These are phyloP conservation scores for Chaetodon trifascialis DNA, from an alignment of 2,113 vertebrate species.

Conservation along the genomic window DNA sequence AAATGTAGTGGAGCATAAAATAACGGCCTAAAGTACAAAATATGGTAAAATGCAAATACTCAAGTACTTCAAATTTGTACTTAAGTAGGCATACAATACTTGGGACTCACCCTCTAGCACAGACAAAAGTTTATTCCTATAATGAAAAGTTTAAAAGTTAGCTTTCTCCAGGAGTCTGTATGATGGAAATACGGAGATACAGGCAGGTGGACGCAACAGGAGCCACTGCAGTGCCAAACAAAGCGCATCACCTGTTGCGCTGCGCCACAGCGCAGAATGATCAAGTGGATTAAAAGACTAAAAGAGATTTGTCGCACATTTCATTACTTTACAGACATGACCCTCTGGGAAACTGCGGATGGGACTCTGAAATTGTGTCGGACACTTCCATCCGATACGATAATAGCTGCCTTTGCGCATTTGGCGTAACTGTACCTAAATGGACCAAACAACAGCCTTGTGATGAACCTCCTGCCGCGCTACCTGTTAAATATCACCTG, in stretches of 20 bases:
- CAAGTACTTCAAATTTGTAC: neutral
- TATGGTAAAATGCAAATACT: neutral
- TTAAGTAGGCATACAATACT: no score
- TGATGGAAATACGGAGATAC: neutral
- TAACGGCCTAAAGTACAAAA: no score
- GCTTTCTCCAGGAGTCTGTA: neutral
- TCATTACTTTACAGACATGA: neutral
- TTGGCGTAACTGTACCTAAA: neutral
- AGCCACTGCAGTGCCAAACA: neutral
- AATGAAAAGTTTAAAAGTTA: neutral
- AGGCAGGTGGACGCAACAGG: no score
- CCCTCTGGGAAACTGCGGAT: neutral
- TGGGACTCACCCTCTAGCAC: neutral
- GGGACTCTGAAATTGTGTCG: neutral
- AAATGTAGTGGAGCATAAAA: neutral
- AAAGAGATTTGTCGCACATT: neutral
- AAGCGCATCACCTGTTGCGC: constrained; percentile 39
- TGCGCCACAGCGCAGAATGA: neutral
- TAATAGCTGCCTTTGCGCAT: neutral
- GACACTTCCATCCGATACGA: neutral
- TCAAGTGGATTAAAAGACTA: neutral
- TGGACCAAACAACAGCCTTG: neutral
- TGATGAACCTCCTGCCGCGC: neutral
- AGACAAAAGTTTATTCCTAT: neutral
- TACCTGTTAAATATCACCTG: neutral